Conservation (phyloP, 2,113 vertebrate genomes). For the Eulemur macaco region DNA sequence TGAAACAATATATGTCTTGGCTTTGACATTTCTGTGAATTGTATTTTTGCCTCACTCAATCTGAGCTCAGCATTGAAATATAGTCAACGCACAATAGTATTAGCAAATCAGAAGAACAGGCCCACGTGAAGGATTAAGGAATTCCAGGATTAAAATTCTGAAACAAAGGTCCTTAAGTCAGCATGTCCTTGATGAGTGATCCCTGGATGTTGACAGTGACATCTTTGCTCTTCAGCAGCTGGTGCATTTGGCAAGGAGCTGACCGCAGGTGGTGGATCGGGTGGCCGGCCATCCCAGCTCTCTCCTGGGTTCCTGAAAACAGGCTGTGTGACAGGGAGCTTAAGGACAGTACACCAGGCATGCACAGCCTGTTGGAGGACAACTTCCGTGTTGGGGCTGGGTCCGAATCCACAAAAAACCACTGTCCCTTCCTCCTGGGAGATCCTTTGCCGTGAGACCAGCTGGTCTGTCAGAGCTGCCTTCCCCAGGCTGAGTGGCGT, state of each 20-base stretch:
- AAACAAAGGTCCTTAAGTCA: background rate
- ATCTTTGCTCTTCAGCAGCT: background rate
- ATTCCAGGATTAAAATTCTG: background rate
- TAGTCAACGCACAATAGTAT: background rate
- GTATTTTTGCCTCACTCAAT: background rate
- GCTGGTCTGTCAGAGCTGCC: background rate
- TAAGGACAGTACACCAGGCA: rapidly evolving
- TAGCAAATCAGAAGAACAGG: constrained; percentile 1
- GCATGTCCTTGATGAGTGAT: no score
- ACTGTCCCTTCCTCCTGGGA: background rate
- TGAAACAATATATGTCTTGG: background rate
- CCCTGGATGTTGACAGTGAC: background rate
- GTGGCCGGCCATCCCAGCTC: rapidly evolving
- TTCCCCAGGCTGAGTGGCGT: background rate
- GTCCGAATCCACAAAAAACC: background rate
- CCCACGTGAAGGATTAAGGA: background rate
- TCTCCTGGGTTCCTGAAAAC: background rate
- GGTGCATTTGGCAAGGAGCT: background rate
- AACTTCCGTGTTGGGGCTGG: background rate
- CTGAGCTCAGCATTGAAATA: background rate
- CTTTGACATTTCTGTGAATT: background rate
- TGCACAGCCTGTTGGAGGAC: background rate
- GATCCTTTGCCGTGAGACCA: background rate
- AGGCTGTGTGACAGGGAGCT: background rate
- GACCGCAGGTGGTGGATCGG: background rate